phyloP scores from a whole-genome alignment of 2,797 vertebrate genomes.

The Pseudomugil tenellus region DNA sequence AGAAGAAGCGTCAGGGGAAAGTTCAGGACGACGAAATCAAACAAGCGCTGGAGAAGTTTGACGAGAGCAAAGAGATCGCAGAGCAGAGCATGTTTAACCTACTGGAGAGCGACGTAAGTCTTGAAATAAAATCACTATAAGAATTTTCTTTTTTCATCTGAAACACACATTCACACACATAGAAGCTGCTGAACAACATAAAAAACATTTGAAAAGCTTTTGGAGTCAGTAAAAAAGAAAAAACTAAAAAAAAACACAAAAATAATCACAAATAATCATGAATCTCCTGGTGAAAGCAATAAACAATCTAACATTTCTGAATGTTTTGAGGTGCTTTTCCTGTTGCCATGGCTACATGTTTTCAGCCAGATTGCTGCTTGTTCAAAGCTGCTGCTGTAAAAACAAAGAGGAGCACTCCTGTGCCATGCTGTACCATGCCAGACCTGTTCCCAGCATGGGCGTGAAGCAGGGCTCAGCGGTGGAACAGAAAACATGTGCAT shows the following conservation, averaged over 20 bases:
- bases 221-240: too few relatives aligned
- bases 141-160: neutral
- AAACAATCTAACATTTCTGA: constrained; percentile 2
- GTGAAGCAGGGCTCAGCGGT: neutral
- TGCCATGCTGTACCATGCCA: constrained; percentile 7
- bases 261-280: neutral
- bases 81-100: constrained; percentile 99
- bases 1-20: constrained; percentile 97
- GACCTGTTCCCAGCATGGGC: constrained; percentile 31
- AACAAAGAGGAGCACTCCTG: constrained; percentile 28
- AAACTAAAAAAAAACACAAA: neutral
- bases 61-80: constrained; percentile 96
- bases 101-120: constrained; percentile 93
- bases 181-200: fast-evolving
- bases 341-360: constrained; percentile 5
- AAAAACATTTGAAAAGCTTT: too few relatives aligned
- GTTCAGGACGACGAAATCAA: constrained; percentile 95
- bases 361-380: neutral
- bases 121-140: neutral
- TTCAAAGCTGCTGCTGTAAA: constrained; percentile 11
- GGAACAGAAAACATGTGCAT: neutral
- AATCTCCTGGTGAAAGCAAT: neutral
- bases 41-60: constrained; percentile 96
- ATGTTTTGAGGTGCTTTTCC: neutral
- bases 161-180: too few relatives aligned